Conservation (phyloP, 2,888 invertebrate genomes). For the Brenthis hecate region DNA sequence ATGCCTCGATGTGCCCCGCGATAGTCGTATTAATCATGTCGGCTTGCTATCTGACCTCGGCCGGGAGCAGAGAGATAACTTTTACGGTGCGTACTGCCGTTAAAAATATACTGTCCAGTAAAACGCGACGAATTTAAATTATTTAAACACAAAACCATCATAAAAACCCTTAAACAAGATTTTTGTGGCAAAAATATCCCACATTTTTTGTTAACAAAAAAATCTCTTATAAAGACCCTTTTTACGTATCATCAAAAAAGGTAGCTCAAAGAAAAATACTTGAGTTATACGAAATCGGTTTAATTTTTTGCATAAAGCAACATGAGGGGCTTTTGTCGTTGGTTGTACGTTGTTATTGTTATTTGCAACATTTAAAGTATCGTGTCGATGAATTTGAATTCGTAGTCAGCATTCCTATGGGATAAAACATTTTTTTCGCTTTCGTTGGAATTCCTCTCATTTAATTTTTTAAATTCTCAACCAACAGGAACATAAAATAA, state of each 20-base stretch:
- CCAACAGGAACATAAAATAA: too few species aligned
- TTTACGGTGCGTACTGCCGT: constrained; percentile 11
- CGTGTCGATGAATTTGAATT: too few species aligned
- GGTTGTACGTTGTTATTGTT: too few species aligned
- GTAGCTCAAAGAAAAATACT: not conserved
- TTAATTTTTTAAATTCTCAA: too few species aligned
- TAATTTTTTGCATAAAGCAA: not conserved
- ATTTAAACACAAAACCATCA: constrained; percentile 13
- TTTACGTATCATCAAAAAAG: constrained; percentile 5
- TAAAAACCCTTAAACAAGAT: constrained; percentile 15
- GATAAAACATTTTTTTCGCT: too few species aligned
- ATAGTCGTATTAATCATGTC: constrained; percentile 24
- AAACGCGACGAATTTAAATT: constrained; percentile 6
- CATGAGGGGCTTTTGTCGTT: not conserved
- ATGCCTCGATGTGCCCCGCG: constrained; percentile 24
- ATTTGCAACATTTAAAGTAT: too few species aligned
- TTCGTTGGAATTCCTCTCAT: too few species aligned
- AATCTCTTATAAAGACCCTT: constrained; percentile 9
- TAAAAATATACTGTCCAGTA: constrained; percentile 8
- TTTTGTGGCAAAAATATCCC: constrained; percentile 6
- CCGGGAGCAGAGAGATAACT: constrained; percentile 8
- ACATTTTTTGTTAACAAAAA: constrained; percentile 9
- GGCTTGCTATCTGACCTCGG: constrained; percentile 11
- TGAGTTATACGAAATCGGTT: not conserved
- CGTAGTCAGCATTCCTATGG: too few species aligned